Percentiles rank a stretch among this genome's conserved stretches.
These are phyloP conservation scores for Spodoptera littoralis DNA, from an alignment of 2,888 invertebrate genomes.

Conservation along the genomic window DNA sequence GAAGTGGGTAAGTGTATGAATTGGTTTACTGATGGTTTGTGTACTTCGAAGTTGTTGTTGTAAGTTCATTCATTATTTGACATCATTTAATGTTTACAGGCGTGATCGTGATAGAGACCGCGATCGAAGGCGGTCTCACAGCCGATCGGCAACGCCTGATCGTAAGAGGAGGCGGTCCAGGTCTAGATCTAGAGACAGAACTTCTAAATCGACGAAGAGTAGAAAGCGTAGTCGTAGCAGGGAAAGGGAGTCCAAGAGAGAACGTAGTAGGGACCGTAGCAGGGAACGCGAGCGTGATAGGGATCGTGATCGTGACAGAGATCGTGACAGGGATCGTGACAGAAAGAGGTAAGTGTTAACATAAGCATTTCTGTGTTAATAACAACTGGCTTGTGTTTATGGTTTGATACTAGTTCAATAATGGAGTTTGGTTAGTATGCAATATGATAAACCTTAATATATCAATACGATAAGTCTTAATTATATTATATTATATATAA, in stretches of 20 bases:
- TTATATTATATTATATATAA: too few species aligned
- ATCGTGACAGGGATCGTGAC: constrained; percentile 56
- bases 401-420: too few species aligned
- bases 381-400: neutral
- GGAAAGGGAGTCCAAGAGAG: constrained; percentile 89
- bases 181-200: constrained; percentile 89
- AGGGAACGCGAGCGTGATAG: constrained; percentile 66
- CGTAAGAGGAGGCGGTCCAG: constrained; percentile 88
- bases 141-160: constrained; percentile 89
- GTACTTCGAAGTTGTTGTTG: constrained; percentile 1
- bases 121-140: constrained; percentile 89
- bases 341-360: constrained; percentile 44
- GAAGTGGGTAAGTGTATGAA: constrained; percentile 77
- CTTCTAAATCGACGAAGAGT: constrained; percentile 88
- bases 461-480: too few species aligned
- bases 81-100: constrained; percentile 62
- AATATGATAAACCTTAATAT: too few species aligned
- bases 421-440: too few species aligned
- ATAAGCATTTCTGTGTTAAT: neutral
- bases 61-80: neutral
- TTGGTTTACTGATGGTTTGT: neutral
- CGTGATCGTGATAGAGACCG: constrained; percentile 83
- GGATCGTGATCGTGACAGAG: constrained; percentile 63
- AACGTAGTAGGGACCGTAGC: constrained; percentile 85
- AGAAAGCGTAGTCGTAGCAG: constrained; percentile 91